phyloP scores from a whole-genome alignment of 2,888 invertebrate species.

The Phasia obesa region DNA sequence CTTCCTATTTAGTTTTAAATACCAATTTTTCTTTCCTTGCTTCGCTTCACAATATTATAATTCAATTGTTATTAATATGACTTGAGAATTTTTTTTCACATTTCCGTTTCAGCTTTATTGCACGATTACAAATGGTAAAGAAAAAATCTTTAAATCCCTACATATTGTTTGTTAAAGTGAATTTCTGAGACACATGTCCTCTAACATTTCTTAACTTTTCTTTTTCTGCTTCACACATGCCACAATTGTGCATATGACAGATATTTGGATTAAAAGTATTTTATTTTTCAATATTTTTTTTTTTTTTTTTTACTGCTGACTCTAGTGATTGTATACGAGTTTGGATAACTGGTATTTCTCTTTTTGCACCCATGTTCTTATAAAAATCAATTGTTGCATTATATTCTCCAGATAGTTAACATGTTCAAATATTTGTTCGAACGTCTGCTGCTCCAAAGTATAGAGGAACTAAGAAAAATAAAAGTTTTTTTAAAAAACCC shows the following conservation, averaged over 20 bases:
- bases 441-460: slow-evolving; percentile 50
- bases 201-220: slow-evolving; percentile 24
- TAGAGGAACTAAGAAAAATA: background rate
- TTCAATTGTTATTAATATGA: slow-evolving; percentile 12
- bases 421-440: slow-evolving; percentile 61
- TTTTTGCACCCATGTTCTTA: slow-evolving; percentile 32
- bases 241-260: slow-evolving; percentile 41
- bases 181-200: slow-evolving; percentile 49
- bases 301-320: slow-evolving; percentile 30
- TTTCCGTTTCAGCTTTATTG: background rate
- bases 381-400: slow-evolving; percentile 63
- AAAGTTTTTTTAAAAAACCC: background rate
- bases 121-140: background rate
- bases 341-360: background rate
- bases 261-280: slow-evolving; percentile 52
- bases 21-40: background rate
- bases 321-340: slow-evolving; percentile 28
- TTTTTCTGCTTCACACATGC: background rate
- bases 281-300: slow-evolving; percentile 30
- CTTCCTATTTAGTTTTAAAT: background rate
- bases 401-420: slow-evolving; percentile 63
- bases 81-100: background rate
- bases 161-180: slow-evolving; percentile 44
- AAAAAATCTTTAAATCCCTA: background rate
- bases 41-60: slow-evolving; percentile 4